Evolutionary conservation across 2,797 vertebrate genomes (phyloP).

Genomic region (Pantherophis vulpinus): DNA sequence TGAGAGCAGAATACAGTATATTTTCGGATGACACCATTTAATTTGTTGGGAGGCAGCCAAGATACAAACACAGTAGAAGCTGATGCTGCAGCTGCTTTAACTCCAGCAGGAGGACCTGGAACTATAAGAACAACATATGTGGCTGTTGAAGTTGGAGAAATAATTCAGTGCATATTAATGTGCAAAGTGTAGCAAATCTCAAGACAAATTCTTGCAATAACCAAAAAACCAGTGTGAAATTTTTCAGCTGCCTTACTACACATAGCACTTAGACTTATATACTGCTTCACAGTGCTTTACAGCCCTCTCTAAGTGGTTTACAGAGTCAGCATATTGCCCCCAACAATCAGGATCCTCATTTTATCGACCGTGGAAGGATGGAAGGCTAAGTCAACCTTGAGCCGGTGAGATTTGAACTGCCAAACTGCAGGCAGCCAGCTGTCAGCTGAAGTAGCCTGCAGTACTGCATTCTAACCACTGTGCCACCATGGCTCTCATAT

Average conservation of each 20-base stretch:
- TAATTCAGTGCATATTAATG: neutral
- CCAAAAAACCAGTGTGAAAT: neutral
- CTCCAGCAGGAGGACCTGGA: slow-evolving; percentile 93
- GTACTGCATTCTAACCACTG: no score
- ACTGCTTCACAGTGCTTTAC: no score
- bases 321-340: no score
- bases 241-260: neutral
- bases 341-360: no score
- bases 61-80: slow-evolving; percentile 93
- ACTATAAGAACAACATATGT: slow-evolving; percentile 69
- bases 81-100: slow-evolving; percentile 92
- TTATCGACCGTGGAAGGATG: no score
- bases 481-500: no score
- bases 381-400: no score
- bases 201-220: neutral
- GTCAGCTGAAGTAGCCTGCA: no score
- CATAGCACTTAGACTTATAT: no score
- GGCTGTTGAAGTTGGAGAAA: neutral
- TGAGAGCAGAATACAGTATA: slow-evolving; percentile 99
- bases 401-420: no score
- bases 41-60: slow-evolving; percentile 94
- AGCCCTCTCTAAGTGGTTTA: no score
- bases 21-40: slow-evolving; percentile 96
- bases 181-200: neutral
- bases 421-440: no score